Conservation (phyloP, 2,888 invertebrate species). For the Callyntrura guangdongensis region DNA sequence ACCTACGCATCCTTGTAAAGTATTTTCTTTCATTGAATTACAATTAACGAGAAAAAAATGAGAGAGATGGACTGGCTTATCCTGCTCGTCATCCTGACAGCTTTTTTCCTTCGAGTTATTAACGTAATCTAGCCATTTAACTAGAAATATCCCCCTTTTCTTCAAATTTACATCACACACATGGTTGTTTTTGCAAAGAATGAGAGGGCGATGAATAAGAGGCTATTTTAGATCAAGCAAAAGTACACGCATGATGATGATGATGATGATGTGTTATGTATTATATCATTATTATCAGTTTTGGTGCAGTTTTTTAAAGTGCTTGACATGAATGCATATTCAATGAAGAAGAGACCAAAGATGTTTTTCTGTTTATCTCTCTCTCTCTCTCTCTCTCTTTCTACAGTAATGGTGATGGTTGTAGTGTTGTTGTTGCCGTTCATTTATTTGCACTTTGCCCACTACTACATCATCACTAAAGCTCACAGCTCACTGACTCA, state of each 20-base stretch:
- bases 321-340: constrained; percentile 73
- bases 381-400: too few relatives aligned
- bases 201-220: neutral
- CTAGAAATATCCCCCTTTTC: constrained; percentile 23
- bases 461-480: neutral
- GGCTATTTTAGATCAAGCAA: constrained; percentile 49
- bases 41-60: constrained; percentile 50
- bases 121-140: constrained; percentile 3
- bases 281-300: constrained; percentile 47
- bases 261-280: constrained; percentile 29
- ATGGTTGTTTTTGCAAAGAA: constrained; percentile 1
- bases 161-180: constrained; percentile 37
- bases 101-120: constrained; percentile 5
- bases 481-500: constrained; percentile 15
- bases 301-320: constrained; percentile 46
- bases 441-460: constrained; percentile 32
- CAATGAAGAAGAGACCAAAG: constrained; percentile 40
- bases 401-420: neutral
- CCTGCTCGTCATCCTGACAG: neutral
- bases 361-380: neutral
- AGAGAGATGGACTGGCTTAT: neutral
- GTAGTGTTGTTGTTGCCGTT: constrained; percentile 7
- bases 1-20: constrained; percentile 50
- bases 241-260: constrained; percentile 6
- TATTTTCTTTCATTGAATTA: constrained; percentile 64